Percentiles rank a stretch among this genome's conserved stretches.
phyloP scores from a whole-genome alignment of 2,888 invertebrate species.

The Pachycephus smyrnensis region DNA sequence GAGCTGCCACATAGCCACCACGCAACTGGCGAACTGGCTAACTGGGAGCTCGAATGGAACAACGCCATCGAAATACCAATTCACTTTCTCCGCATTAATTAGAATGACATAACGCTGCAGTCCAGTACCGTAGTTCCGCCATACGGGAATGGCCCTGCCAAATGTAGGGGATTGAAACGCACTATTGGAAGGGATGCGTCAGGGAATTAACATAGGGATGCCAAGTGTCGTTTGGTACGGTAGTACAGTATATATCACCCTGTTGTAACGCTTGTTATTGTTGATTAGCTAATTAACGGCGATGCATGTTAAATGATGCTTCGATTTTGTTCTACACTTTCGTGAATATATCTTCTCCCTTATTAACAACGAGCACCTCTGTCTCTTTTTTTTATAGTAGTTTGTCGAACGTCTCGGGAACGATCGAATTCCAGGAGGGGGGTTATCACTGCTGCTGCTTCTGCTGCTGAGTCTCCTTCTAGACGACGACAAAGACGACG shows the following conservation, averaged over 20 bases:
- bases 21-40: constrained; percentile 23
- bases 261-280: neutral
- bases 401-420: neutral
- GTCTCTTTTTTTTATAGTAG: neutral
- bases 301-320: neutral
- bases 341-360: neutral
- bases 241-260: neutral
- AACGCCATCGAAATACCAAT: constrained; percentile 31
- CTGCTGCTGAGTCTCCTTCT: neutral
- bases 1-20: constrained; percentile 1
- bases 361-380: neutral
- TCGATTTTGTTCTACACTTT: neutral
- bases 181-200: neutral
- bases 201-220: neutral
- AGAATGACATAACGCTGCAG: constrained; percentile 27
- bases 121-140: neutral
- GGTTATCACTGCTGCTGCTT: neutral
- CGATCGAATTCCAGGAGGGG: neutral
- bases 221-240: neutral
- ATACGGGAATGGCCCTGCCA: neutral
- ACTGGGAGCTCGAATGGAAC: constrained; percentile 23
- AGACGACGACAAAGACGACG: constrained; percentile 22
- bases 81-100: constrained; percentile 40
- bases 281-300: neutral
- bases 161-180: constrained; percentile 1